A percentile compares a stretch with the other conserved stretches of the same genome.
These are phyloP conservation scores for Chelmon rostratus DNA, from an alignment of 2,797 vertebrate genomes.

Conservation along the genomic window DNA sequence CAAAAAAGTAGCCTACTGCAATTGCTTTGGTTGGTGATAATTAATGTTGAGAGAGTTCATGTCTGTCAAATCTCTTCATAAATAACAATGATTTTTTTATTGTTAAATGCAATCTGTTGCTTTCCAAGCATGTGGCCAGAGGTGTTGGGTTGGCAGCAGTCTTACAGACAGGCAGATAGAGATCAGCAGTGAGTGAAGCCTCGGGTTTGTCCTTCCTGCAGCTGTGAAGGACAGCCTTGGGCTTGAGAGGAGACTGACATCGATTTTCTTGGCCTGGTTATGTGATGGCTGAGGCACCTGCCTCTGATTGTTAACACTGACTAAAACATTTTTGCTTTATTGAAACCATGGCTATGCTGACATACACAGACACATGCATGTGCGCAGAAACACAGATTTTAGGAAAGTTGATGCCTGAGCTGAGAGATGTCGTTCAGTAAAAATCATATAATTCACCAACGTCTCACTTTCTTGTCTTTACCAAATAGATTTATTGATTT, in stretches of 20 bases:
- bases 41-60: not conserved
- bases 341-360: conserved; percentile 4
- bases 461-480: conserved; percentile 52
- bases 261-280: conserved; percentile 73
- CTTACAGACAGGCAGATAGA: conserved; percentile 70
- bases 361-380: not conserved
- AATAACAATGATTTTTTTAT: conserved; percentile 2
- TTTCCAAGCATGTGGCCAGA: conserved; percentile 10
- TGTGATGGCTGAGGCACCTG: conserved; percentile 56
- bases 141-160: conserved; percentile 38
- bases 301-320: conserved; percentile 55
- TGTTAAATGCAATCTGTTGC: conserved; percentile 20
- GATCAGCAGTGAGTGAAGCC: conserved; percentile 73
- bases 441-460: conserved; percentile 63
- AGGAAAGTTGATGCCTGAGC: not conserved
- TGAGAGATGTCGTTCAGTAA: conserved; percentile 19
- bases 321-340: conserved; percentile 17
- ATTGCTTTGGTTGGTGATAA: not conserved
- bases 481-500: conserved; percentile 71
- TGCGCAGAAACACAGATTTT: not conserved
- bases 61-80: not conserved
- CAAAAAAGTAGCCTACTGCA: not conserved
- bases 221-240: conserved; percentile 78
- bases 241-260: conserved; percentile 75
- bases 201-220: conserved; percentile 76